phyloP scores from a whole-genome alignment of 1,140 invertebrate species.

The Euwallacea similis region DNA sequence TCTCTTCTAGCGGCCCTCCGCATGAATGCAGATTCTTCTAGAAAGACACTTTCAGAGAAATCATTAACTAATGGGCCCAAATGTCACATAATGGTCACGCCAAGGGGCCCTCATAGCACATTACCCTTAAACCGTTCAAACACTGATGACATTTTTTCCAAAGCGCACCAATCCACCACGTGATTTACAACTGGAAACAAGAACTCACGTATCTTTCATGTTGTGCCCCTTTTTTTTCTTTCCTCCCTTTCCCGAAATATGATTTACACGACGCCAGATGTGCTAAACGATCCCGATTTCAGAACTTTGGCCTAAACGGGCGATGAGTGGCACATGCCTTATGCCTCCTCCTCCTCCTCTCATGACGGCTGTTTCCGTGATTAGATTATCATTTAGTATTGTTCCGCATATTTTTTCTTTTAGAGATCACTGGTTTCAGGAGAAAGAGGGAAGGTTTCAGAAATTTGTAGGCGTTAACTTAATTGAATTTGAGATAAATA shows the following conservation, averaged over 20 bases:
- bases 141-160: too few species aligned
- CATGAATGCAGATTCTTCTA: too few species aligned
- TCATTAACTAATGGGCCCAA: too few species aligned
- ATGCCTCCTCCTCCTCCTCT: conserved; percentile 18
- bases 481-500: too few species aligned
- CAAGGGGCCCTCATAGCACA: too few species aligned
- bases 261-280: conserved; percentile 36
- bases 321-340: conserved; percentile 23
- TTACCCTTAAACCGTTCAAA: too few species aligned
- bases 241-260: conserved; percentile 30
- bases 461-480: too few species aligned
- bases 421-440: neutral
- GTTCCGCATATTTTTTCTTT: neutral
- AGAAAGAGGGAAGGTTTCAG: too few species aligned
- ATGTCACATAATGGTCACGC: too few species aligned
- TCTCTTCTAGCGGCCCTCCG: too few species aligned
- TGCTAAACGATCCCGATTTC: conserved; percentile 33
- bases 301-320: conserved; percentile 29
- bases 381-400: conserved; percentile 32
- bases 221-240: conserved; percentile 24
- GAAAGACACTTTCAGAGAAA: too few species aligned
- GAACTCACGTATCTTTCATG: conserved; percentile 26
- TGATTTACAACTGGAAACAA: conserved; percentile 19
- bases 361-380: conserved; percentile 25
- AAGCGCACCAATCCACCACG: too few species aligned